These are phyloP conservation scores for Caenorhabditis plicata DNA, from an alignment of 2,888 invertebrate genomes.

Conservation along the genomic window DNA sequence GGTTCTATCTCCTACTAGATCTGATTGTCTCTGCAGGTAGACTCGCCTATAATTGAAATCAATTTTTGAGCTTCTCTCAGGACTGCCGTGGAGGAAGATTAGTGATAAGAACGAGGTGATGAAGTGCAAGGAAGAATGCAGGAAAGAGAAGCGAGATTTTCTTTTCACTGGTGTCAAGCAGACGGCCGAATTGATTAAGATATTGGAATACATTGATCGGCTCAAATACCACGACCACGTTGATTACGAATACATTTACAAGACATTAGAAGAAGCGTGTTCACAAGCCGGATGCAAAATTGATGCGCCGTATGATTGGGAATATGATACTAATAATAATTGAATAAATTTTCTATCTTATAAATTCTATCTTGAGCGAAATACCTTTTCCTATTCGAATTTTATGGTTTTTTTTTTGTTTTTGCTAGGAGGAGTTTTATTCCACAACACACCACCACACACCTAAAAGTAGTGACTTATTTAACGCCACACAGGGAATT, in stretches of 20 bases:
- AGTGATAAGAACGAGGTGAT: constrained; percentile 46
- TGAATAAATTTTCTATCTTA: no score
- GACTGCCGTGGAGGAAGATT: constrained; percentile 53
- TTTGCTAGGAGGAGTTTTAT: no score
- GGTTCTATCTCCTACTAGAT: constrained; percentile 60
- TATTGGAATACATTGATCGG: constrained; percentile 50
- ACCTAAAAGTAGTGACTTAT: no score
- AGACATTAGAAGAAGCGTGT: constrained; percentile 21
- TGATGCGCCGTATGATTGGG: constrained; percentile 51
- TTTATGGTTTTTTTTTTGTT: no score
- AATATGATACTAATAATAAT: constrained; percentile 13
- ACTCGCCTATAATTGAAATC: no score
- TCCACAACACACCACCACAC: no score
- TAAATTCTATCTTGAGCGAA: no score
- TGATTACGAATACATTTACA: constrained; percentile 52
- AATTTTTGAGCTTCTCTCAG: no score
- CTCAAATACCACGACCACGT: constrained; percentile 47
- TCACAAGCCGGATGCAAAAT: constrained; percentile 25
- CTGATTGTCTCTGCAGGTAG: constrained; percentile 39
- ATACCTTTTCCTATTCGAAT: no score
- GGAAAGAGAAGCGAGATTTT: constrained; percentile 26
- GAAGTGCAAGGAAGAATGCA: constrained; percentile 38
- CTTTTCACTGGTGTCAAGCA: constrained; percentile 26
- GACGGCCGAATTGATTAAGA: constrained; percentile 35
- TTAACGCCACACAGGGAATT: no score